Conservation (phyloP, 2,888 invertebrate genomes). For the Campoletis raptor region DNA sequence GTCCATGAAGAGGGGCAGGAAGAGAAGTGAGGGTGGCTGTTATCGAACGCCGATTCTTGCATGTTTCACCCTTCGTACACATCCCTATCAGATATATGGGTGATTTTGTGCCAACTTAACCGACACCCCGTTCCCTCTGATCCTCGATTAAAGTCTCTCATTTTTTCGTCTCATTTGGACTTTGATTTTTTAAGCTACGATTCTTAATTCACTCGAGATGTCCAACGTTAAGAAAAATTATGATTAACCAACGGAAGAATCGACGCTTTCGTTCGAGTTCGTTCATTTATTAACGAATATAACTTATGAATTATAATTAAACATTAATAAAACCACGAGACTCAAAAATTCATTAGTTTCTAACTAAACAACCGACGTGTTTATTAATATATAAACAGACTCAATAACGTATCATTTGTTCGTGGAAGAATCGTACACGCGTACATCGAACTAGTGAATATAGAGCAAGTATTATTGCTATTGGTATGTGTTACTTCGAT, state of each 20-base stretch:
- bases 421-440: slow-evolving; percentile 45
- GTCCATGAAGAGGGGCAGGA: slow-evolving; percentile 37
- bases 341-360: neutral
- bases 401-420: slow-evolving; percentile 46
- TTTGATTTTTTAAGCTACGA: neutral
- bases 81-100: slow-evolving; percentile 38
- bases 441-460: slow-evolving; percentile 44
- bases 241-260: neutral
- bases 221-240: neutral
- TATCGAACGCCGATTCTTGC: slow-evolving; percentile 76
- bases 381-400: slow-evolving; percentile 5
- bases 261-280: neutral
- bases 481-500: slow-evolving; percentile 17
- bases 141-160: neutral
- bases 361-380: neutral
- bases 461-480: slow-evolving; percentile 22
- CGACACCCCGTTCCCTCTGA: neutral
- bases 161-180: neutral
- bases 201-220: neutral
- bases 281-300: neutral
- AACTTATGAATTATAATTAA: neutral
- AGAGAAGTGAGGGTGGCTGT: slow-evolving; percentile 47
- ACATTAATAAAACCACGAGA: neutral
- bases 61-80: slow-evolving; percentile 66
- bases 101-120: slow-evolving; percentile 19